These are phyloP conservation scores for Fragum whitleyi DNA, from an alignment of 2,888 invertebrate species.

Conservation along the genomic window DNA sequence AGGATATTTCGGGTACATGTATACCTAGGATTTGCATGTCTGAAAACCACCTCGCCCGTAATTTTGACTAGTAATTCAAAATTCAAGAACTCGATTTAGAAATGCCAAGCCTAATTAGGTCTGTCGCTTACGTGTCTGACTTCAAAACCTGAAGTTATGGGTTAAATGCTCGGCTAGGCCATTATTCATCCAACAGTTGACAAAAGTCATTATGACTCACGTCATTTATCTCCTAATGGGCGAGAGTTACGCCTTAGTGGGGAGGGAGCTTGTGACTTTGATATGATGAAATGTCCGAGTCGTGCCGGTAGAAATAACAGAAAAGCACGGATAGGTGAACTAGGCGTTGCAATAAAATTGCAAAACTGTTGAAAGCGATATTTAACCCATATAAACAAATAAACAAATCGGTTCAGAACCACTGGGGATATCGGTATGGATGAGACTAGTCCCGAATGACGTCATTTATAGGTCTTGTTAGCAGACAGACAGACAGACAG, in stretches of 20 bases:
- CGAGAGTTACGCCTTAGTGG: background rate
- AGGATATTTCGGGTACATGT: too few relatives aligned
- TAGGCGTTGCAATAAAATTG: background rate
- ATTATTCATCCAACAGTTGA: background rate
- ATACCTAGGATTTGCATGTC: too few relatives aligned
- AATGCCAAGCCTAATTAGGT: too few relatives aligned
- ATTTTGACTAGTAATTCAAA: too few relatives aligned
- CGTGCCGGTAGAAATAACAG: background rate
- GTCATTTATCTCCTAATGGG: background rate
- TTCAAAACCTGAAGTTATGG: background rate
- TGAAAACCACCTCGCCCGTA: too few relatives aligned
- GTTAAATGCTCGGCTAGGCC: background rate
- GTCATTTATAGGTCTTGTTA: too few relatives aligned
- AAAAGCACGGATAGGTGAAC: background rate
- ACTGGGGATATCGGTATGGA: too few relatives aligned
- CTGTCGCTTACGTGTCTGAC: background rate
- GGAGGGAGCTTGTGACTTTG: background rate
- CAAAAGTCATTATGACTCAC: too few relatives aligned
- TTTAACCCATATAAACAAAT: background rate
- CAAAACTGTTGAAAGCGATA: background rate
- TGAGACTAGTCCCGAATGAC: too few relatives aligned
- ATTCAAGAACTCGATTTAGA: too few relatives aligned
- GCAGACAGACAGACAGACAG: too few relatives aligned
- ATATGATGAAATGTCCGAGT: background rate
- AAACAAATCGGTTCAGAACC: too few relatives aligned